Evolutionary conservation across 2,797 vertebrate species (phyloP), one percentile per base, ranked within the genome.

Genomic region (Falco peregrinus): DNA sequence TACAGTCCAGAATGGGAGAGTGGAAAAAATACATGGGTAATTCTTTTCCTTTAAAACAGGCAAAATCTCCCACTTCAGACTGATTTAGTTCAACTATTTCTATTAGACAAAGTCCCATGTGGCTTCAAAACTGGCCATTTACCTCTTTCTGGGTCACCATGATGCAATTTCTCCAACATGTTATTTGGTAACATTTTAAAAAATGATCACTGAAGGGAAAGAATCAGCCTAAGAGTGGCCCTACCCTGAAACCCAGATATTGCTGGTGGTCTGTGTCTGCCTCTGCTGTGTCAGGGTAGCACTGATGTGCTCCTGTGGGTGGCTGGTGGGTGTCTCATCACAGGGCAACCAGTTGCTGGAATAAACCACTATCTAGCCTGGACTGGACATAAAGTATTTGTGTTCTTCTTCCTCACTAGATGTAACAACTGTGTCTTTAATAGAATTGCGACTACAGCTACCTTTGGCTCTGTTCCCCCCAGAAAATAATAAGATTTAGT

Each of bases 131-230:
- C 20, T 59, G 53, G 29, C 79, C 11, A 37, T 84, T 89, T 45
- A 39, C 19, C 43, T 37, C 84, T 28, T 69, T 16, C 48, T 84
- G 41, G 28, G 33, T 80, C 53, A 78, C 41, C 22, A 22, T 31
- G 11, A 84, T 39, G 56, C 86, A 50, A 76, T 57, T 76, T 26
- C 41, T 88, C 33, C 35, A 68, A 74, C 19, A 81, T 0, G 2
- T 76, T 60, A 45, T 39, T 17, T 9, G 31, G 81, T 41, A 89
- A 54, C 51, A 70, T 81, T 87, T 95, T 54, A 70, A 33, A 94
- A 89, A 89, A 81, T 53, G 41, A 82, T 39, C 57, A 67, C 77
- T n/a, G 18, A 65, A 90, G 25, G 37, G 64, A 71, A 94, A 78
- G 39, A 86, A 71, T 48, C 28, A 45, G 39, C 28, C 51, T 85